A percentile compares a stretch with the other conserved stretches of the same genome.
Conservation (phyloP, 2,797 vertebrate genomes). For the Distichodus sexfasciatus region DNA sequence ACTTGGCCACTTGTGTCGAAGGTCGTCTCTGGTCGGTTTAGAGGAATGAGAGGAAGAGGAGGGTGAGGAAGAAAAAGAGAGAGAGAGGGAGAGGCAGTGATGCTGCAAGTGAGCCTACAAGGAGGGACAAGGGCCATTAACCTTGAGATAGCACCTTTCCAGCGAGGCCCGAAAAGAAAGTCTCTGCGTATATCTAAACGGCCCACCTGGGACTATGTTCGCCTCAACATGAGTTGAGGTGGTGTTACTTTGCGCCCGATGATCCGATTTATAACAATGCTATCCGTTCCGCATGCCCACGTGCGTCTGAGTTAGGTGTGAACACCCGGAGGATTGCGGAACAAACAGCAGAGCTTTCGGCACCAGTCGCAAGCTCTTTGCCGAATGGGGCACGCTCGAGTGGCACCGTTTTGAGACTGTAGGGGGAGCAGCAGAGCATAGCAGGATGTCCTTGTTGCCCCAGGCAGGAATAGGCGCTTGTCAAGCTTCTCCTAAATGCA, state of each 20-base stretch:
- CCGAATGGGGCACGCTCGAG: not conserved
- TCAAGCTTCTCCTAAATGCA: slow-evolving; percentile 16
- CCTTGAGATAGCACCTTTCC: slow-evolving; percentile 30
- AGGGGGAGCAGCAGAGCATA: not conserved
- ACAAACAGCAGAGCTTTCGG: not conserved
- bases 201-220: no score
- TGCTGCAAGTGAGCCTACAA: slow-evolving; percentile 28
- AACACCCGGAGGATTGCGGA: not conserved
- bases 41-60: slow-evolving; percentile 4
- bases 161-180: slow-evolving; percentile 16
- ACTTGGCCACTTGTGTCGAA: slow-evolving; percentile 59
- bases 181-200: not conserved
- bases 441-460: not conserved
- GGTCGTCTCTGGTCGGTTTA: slow-evolving; percentile 39
- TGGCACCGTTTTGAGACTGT: not conserved
- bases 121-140: slow-evolving; percentile 47
- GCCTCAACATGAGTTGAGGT: no score
- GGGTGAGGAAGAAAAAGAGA: slow-evolving; percentile 8
- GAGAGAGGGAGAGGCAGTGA: slow-evolving; percentile 10
- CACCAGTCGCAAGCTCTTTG: not conserved
- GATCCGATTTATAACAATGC: slow-evolving; percentile 10
- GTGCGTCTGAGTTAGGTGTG: not conserved
- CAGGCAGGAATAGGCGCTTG: not conserved
- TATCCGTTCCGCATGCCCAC: no score
- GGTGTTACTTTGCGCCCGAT: no score